phyloP scores from a whole-genome alignment of 2,113 vertebrate species.

The Crotalus helleri region DNA sequence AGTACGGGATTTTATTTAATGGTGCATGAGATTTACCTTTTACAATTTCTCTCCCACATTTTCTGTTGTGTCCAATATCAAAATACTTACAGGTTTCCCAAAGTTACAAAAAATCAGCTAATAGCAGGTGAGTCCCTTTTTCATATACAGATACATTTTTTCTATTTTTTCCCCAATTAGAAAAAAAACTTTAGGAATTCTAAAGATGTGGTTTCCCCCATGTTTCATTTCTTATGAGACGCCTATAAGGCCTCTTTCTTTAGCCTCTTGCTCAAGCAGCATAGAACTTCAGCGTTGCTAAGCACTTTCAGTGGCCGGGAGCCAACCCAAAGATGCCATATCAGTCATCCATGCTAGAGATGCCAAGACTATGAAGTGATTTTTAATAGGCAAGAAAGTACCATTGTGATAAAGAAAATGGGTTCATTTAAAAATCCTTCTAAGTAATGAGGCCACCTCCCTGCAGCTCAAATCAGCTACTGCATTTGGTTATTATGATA shows the following conservation, averaged over 20 bases:
- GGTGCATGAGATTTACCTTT: not conserved
- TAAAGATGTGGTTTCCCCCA: accelerated
- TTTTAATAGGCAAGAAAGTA: slow-evolving; percentile 47
- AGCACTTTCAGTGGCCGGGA: not conserved
- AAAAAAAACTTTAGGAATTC: not conserved
- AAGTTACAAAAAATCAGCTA: not conserved
- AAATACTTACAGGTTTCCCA: not conserved
- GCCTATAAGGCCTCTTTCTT: not conserved
- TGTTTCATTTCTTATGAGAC: not conserved
- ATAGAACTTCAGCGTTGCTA: not conserved
- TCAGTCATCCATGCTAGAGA: slow-evolving; percentile 31
- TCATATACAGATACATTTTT: not conserved
- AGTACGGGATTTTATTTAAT: not conserved
- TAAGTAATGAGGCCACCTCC: slow-evolving; percentile 64
- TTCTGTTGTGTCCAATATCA: not conserved
- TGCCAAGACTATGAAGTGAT: slow-evolving; percentile 52
- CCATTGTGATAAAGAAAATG: slow-evolving; percentile 59
- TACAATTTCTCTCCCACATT: not conserved
- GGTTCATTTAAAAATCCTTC: slow-evolving; percentile 55
- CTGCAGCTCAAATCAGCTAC: slow-evolving; percentile 70
- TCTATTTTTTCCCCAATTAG: not conserved
- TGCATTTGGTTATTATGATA: slow-evolving; percentile 70
- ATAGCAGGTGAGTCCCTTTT: accelerated
- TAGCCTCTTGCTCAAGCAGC: accelerated
- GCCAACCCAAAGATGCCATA: slow-evolving; percentile 25